Base-by-base conservation (phyloP, 2,113 vertebrate species). In the Cairina moschata region DNA sequence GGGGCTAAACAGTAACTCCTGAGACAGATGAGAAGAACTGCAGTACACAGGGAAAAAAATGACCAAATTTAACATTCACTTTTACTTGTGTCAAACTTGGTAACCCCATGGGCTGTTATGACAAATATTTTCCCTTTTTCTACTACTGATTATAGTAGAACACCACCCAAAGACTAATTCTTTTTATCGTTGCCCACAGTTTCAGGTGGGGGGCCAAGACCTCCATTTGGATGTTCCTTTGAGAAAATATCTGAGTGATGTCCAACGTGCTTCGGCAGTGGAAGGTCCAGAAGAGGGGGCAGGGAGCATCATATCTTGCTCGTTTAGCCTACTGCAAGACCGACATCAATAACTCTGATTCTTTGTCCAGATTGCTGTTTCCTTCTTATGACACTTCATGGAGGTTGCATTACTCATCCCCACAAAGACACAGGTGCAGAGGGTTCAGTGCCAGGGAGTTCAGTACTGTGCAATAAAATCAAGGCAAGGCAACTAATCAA, bases 391-490 rank as follows among this genome's bases (percentile, higher is more conserved):
- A 84, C 69, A 54, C 56, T 65, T 86, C 1, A 2, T 71, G 66
- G 55, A 84, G 78, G 69, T 42, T 92, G 59, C 59, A 48, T 92
- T 94, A 78, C 31, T 93, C 82, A 86, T 72, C 72, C 66, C 71
- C 66, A 55, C 55, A 80, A 77, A 90, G 86, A 77, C 88, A 93
- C 67, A 90, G 86, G 58, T 85, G 88, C 91, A 81, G 66, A 4
- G 22, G 44, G 75, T 86, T 95, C 90, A 59, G 72, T 78, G 86
- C 85, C 90, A 88, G 44, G 6, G 93, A 88, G 59, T 95, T 96
- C 67, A 77, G 21, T 13, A 62, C 2, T 2, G 16, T 65, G 34
- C 1, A 7, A 44, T 74, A 76, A 86, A 93, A 81, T 95, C 92
- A 91, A 89, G 59, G 31, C 84, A 91, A 94, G 84, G 44, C 66